These are phyloP conservation scores for Mongoloraphidia duomilia DNA, from an alignment of 2,888 invertebrate species.

Conservation along the genomic window DNA sequence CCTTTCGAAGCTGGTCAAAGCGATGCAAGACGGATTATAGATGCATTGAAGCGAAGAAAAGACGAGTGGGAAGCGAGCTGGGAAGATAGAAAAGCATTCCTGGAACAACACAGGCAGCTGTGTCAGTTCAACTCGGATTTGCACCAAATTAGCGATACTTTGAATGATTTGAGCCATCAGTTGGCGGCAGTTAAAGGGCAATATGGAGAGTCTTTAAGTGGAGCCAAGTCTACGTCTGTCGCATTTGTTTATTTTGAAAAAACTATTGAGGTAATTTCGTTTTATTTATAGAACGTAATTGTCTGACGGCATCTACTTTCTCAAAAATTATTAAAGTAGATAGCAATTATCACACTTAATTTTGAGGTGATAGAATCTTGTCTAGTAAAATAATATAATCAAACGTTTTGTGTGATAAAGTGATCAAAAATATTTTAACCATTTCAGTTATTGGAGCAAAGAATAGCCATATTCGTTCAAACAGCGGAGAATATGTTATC, in stretches of 20 bases:
- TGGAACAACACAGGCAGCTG: slow-evolving; percentile 47
- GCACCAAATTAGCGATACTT: slow-evolving; percentile 51
- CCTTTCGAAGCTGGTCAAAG: slow-evolving; percentile 48
- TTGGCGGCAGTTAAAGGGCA: slow-evolving; percentile 47
- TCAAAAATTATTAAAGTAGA: too few species aligned
- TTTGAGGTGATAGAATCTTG: background rate
- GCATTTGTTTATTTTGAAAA: slow-evolving; percentile 65
- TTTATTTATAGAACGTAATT: background rate
- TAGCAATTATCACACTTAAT: background rate
- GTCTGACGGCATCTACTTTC: background rate
- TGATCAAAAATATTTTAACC: slow-evolving; percentile 2
- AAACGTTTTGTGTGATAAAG: background rate
- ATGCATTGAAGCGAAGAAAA: slow-evolving; percentile 42
- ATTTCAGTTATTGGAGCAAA: slow-evolving; percentile 49
- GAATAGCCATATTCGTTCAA: slow-evolving; percentile 52
- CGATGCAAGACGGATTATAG: slow-evolving; percentile 53
- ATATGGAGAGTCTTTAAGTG: slow-evolving; percentile 55
- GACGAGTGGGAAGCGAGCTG: slow-evolving; percentile 50
- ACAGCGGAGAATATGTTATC: slow-evolving; percentile 43
- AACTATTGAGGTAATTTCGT: slow-evolving; percentile 50
- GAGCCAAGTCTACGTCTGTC: slow-evolving; percentile 52
- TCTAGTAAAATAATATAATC: background rate
- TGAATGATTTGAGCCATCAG: slow-evolving; percentile 51
- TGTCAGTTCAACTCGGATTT: slow-evolving; percentile 56
- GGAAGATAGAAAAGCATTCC: slow-evolving; percentile 38